Conservation (phyloP, 2,888 invertebrate genomes). For the Philonicus albiceps region DNA sequence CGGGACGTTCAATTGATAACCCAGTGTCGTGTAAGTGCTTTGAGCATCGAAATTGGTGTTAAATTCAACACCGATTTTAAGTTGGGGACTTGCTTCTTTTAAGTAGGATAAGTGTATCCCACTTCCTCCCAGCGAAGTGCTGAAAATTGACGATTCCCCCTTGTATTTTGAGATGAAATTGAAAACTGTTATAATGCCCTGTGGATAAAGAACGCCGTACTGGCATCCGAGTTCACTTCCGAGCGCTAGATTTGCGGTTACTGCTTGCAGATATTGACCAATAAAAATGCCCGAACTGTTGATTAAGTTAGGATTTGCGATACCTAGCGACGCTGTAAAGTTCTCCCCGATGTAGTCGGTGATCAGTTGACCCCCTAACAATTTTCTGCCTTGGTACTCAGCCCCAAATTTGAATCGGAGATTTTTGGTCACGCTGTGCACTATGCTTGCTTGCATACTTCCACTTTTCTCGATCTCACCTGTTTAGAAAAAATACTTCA, state of each 20-base stretch:
- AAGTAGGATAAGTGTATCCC: conserved; percentile 41
- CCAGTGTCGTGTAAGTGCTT: conserved; percentile 30
- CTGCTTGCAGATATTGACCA: conserved; percentile 43
- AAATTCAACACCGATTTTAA: conserved; percentile 42
- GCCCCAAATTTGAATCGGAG: conserved; percentile 40
- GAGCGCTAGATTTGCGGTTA: conserved; percentile 22
- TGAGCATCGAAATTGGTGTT: conserved; percentile 40
- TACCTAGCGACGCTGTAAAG: conserved; percentile 40
- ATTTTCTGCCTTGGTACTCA: conserved; percentile 23
- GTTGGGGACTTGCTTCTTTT: conserved; percentile 38
- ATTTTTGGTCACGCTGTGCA: conserved; percentile 34
- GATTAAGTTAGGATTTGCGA: conserved; percentile 37
- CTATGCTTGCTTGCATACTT: conserved; percentile 42
- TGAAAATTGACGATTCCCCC: neutral
- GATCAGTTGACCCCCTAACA: conserved; percentile 10
- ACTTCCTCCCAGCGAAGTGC: conserved; percentile 35
- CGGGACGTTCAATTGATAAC: conserved; percentile 41
- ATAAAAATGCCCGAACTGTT: conserved; percentile 41
- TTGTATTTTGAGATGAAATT: conserved; percentile 29
- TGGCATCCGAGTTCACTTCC: conserved; percentile 39
- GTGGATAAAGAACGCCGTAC: neutral
- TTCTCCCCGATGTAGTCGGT: conserved; percentile 44
- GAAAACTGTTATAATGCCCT: conserved; percentile 3
- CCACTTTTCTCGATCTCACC: conserved; percentile 44
- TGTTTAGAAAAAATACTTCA: neutral